Evolutionary conservation across 2,113 vertebrate species (phyloP).

Genomic region (Motacilla alba): DNA sequence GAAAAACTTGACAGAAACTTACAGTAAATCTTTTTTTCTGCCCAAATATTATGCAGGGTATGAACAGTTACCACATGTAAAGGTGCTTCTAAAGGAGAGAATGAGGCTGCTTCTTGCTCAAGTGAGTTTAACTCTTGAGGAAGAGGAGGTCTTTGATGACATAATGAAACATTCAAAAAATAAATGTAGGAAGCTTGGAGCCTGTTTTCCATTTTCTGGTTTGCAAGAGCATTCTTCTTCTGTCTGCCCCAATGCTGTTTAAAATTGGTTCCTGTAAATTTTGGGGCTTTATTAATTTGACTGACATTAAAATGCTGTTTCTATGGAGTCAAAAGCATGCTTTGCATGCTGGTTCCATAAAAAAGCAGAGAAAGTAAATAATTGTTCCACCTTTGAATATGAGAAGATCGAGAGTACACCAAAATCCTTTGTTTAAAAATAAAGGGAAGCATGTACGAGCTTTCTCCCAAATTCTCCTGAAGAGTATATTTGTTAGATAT

Average conservation of each 20-base stretch:
- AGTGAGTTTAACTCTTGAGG: background rate
- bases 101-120: background rate
- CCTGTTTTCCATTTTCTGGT: background rate
- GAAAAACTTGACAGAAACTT: background rate
- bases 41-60: background rate
- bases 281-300: background rate
- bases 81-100: background rate
- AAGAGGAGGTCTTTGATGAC: background rate
- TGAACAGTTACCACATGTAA: background rate
- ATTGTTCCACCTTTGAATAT: background rate
- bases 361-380: background rate
- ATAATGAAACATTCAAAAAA: background rate
- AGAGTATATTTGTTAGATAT: background rate
- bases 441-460: background rate
- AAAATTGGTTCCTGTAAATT: background rate
- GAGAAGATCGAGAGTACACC: background rate
- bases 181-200: background rate
- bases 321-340: background rate
- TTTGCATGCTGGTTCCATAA: background rate
- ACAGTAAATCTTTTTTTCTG: background rate
- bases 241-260: background rate
- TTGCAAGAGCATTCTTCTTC: background rate
- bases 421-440: background rate
- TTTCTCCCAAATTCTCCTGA: background rate
- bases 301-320: conserved; percentile 3